Conservation (phyloP, 2,888 invertebrate genomes). For the Dermolepida albohirtum region DNA sequence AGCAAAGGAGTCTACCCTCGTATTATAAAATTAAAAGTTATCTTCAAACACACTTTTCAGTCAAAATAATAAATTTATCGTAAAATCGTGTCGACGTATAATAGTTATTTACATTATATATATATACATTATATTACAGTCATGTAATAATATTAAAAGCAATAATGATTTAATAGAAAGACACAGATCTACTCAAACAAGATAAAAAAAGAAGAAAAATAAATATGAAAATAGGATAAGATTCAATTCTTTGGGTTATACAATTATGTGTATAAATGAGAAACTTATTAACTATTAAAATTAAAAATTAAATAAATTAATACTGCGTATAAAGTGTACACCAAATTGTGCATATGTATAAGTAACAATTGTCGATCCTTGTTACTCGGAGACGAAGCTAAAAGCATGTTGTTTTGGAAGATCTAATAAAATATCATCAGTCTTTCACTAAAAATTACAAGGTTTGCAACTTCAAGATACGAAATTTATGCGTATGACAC, state of each 20-base stretch:
- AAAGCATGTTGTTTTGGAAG: conserved; percentile 21
- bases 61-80: conserved; percentile 14
- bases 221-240: conserved; percentile 1
- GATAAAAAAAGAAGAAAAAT: too few species aligned
- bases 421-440: conserved; percentile 17
- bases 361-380: not conserved
- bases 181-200: not conserved
- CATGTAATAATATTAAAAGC: conserved; percentile 2
- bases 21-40: conserved; percentile 29
- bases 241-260: not conserved
- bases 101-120: conserved; percentile 33
- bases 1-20: too few species aligned
- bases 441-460: conserved; percentile 26
- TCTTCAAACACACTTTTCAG: conserved; percentile 33
- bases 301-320: conserved; percentile 3
- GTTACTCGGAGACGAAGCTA: conserved; percentile 3
- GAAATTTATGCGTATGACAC: conserved; percentile 20
- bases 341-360: not conserved
- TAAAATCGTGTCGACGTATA: conserved; percentile 16
- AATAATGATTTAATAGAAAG: conserved; percentile 1
- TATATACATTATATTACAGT: conserved; percentile 32
- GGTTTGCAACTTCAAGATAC: not conserved
- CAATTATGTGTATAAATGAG: conserved; percentile 1
- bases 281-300: too few species aligned
- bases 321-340: conserved; percentile 19